Conservation (phyloP, 2,113 vertebrate species). For the Lampris megalopsis region DNA sequence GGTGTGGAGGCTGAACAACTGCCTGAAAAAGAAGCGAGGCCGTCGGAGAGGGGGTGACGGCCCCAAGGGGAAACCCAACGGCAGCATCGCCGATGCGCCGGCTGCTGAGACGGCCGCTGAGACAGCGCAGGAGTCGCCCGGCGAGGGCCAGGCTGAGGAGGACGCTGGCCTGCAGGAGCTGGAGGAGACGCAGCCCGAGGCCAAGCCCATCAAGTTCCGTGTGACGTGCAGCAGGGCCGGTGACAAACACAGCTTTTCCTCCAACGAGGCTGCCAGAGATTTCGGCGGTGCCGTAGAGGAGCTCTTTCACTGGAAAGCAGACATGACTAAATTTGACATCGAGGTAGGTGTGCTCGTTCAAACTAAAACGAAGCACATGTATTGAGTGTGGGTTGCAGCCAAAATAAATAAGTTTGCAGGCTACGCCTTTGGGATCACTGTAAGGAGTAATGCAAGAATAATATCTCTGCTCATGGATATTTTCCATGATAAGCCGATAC, state of each 20-base stretch:
- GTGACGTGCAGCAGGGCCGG: slow-evolving; percentile 96
- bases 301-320: slow-evolving; percentile 96
- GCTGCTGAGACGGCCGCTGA: slow-evolving; percentile 35
- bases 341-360: slow-evolving; percentile 84
- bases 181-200: slow-evolving; percentile 48
- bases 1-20: slow-evolving; percentile 92
- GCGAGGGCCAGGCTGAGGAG: slow-evolving; percentile 17
- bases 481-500: not conserved
- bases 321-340: slow-evolving; percentile 98
- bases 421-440: not conserved
- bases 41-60: slow-evolving; percentile 79
- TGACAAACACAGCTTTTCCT: slow-evolving; percentile 94
- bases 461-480: not conserved
- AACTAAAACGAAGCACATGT: not conserved
- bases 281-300: slow-evolving; percentile 97
- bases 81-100: slow-evolving; percentile 45
- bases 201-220: slow-evolving; percentile 86
- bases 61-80: slow-evolving; percentile 57
- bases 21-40: slow-evolving; percentile 91
- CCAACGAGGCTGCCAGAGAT: slow-evolving; percentile 94
- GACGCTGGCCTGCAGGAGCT: slow-evolving; percentile 11
- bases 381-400: slow-evolving; percentile 21
- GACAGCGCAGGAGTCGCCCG: slow-evolving; percentile 10
- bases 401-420: slow-evolving; percentile 13
- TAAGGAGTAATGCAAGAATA: slow-evolving; percentile 6